Conservation (phyloP, 2,113 vertebrate species). For the Isichthys henryi region DNA sequence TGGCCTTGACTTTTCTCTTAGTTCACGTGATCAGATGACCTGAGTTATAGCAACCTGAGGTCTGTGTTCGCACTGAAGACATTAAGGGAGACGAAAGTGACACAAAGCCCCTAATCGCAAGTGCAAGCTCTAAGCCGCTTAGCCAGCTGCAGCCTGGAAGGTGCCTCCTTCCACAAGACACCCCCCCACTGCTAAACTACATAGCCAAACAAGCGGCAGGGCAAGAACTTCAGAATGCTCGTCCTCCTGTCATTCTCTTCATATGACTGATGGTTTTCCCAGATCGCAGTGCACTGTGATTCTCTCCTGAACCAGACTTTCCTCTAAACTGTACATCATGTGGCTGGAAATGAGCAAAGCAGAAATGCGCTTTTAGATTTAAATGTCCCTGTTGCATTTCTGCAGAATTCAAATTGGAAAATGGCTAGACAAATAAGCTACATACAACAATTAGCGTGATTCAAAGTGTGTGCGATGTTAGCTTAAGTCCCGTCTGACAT, state of each 20-base stretch:
- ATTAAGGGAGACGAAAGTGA: neutral
- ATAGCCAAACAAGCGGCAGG: neutral
- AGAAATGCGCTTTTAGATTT: neutral
- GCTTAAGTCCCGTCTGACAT: neutral
- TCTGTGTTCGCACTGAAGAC: neutral
- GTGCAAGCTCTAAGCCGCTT: neutral
- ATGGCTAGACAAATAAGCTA: neutral
- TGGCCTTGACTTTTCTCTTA: neutral
- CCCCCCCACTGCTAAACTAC: neutral
- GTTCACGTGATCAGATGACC: neutral
- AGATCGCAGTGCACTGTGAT: neutral
- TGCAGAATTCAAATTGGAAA: neutral
- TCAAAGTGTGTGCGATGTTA: neutral
- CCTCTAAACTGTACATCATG: conserved; percentile 5
- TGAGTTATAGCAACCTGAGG: neutral
- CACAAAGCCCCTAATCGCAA: neutral
- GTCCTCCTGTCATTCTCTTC: neutral
- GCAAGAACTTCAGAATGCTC: neutral
- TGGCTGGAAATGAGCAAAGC: neutral
- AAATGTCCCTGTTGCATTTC: neutral
- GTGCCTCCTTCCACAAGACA: neutral
- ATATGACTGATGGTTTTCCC: neutral
- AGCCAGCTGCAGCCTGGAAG: neutral
- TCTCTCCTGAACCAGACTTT: neutral
- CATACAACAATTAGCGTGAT: neutral